Base-by-base conservation (phyloP, 2,888 invertebrate species). In the Cephus runcator region DNA sequence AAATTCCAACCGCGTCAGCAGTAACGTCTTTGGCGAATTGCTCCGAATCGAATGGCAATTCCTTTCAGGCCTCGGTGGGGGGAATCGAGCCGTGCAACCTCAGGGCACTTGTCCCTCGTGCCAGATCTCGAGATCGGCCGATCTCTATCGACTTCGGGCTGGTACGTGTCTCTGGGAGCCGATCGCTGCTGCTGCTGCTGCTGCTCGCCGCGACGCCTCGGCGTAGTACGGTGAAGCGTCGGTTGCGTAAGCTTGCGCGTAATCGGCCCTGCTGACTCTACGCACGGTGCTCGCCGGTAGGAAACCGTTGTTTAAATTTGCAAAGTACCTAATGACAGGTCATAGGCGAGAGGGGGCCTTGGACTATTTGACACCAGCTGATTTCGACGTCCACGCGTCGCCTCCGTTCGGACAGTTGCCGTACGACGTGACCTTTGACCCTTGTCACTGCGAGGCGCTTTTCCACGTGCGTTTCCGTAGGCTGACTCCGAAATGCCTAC, bases 281-380 rank as follows among this genome's bases (percentile, higher is more conserved):
- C 23, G 23, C 74, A 23, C 35, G 74, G n/a, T 3, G 36, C n/a
- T 71, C 31, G 83, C 85, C 85, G 85, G 88, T 88, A 87, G 89
- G 87, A 89, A 89, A 89, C 87, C 85, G 86, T 88, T 90, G 90
- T 88, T 89, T 90, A 89, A 90, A 90, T 89, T 90, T 86, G 88
- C 89, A 90, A 90, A 90, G 88, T 89, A 88, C 88, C 87, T 88
- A 90, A 90, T 89, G 87, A 88, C 87, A 84, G 87, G 88, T 85
- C 86, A 86, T 85, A 84, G 82, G 85, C 84, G 87, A 85, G n/a
- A 86, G 87, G 87, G 86, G 88, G 86, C 83, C 87, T 85, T 81
- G 82, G 85, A 6, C 82, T 85, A 87, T 88, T 87, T 86, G 83
- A 86, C 85, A 83, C n/a, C 73, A 15, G 73, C 34, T 74, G 40